phyloP scores from a whole-genome alignment of 2,797 vertebrate species.

The Cygnus olor region DNA sequence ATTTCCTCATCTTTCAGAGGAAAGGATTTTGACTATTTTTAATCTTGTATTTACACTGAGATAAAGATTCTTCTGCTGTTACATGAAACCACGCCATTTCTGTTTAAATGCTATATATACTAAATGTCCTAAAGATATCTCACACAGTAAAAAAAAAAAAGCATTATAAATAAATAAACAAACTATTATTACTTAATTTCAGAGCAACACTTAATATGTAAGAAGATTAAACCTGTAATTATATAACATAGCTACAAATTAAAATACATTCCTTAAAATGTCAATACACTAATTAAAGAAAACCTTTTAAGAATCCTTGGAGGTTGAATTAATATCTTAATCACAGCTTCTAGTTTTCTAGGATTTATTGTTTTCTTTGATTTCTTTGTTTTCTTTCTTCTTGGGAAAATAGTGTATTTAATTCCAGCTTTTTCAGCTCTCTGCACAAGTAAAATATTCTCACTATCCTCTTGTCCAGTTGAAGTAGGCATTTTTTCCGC shows the following conservation, averaged over 20 bases:
- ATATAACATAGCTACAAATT: neutral
- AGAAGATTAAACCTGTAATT: neutral
- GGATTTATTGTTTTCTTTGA: slow-evolving; percentile 34
- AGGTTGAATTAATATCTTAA: slow-evolving; percentile 57
- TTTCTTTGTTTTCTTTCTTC: slow-evolving; percentile 30
- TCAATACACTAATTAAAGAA: neutral
- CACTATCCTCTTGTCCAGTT: neutral
- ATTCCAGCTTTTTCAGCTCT: slow-evolving; percentile 42
- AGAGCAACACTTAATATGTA: neutral
- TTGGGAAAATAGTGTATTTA: slow-evolving; percentile 42
- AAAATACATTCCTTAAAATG: slow-evolving; percentile 10
- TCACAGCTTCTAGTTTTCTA: slow-evolving; percentile 44
- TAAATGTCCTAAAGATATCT: neutral
- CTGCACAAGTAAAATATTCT: slow-evolving; percentile 27
- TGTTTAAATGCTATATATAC: neutral
- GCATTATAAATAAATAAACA: neutral
- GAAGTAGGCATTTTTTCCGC: neutral
- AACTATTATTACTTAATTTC: neutral
- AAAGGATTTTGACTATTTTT: neutral
- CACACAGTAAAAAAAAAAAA: too few species aligned
- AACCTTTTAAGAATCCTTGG: slow-evolving; percentile 67
- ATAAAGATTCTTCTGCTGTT: neutral
- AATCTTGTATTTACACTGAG: neutral
- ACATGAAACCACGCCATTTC: neutral
- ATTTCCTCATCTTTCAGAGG: neutral